Evolutionary conservation across 1,140 invertebrate species (phyloP).

Genomic region (Diprion similis): DNA sequence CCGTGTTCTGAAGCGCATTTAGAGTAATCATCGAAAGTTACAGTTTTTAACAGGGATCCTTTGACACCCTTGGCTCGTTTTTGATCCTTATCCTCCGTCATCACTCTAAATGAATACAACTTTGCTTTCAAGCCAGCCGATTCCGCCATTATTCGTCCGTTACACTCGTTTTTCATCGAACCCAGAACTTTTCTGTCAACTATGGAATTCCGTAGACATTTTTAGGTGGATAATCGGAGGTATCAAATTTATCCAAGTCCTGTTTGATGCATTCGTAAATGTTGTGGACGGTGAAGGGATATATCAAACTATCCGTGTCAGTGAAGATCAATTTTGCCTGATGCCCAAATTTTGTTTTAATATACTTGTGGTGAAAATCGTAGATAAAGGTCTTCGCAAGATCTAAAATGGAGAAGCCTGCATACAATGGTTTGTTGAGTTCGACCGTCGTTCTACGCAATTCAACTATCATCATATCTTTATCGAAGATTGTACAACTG

Average conservation of each 20-base stretch:
- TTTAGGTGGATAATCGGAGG: conserved; percentile 19
- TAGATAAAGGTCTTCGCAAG: conserved; percentile 36
- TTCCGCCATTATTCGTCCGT: conserved; percentile 22
- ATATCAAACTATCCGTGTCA: conserved; percentile 24
- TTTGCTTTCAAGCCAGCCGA: conserved; percentile 21
- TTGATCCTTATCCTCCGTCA: not conserved
- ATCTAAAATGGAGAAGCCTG: conserved; percentile 35
- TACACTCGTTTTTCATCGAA: conserved; percentile 26
- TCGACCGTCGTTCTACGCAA: conserved; percentile 21
- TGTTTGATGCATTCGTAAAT: conserved; percentile 10
- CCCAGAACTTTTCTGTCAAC: conserved; percentile 23
- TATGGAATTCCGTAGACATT: conserved; percentile 22
- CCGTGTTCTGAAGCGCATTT: too few relatives aligned
- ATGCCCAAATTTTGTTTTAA: conserved; percentile 30
- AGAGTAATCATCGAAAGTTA: too few relatives aligned
- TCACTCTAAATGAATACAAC: conserved; percentile 14
- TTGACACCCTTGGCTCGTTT: conserved; percentile 17
- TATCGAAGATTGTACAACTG: conserved; percentile 31
- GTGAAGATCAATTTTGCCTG: conserved; percentile 20
- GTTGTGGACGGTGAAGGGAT: conserved; percentile 8
- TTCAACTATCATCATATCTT: conserved; percentile 18
- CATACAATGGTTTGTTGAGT: conserved; percentile 40
- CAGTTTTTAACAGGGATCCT: too few relatives aligned
- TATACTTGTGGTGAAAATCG: conserved; percentile 42
- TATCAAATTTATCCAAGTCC: conserved; percentile 24